phyloP scores from a whole-genome alignment of 2,888 invertebrate genomes.

The Chalcosyrphus nemorum region DNA sequence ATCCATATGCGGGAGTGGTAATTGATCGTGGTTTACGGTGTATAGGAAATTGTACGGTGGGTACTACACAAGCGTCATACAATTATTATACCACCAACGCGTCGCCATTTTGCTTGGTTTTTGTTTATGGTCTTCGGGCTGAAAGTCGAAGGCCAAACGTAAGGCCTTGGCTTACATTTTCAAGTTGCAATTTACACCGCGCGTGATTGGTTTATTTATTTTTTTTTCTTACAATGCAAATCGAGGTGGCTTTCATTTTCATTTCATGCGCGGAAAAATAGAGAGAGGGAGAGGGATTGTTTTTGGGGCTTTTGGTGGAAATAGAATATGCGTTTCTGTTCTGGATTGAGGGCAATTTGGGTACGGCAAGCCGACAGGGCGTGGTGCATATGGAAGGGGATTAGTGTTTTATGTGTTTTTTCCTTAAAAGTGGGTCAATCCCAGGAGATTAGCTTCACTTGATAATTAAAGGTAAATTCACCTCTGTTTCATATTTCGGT shows the following conservation, averaged over 20 bases:
- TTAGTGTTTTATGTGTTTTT: not conserved
- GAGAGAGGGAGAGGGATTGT: not conserved
- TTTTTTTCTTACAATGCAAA: constrained; percentile 54
- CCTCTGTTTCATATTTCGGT: no score
- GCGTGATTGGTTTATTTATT: constrained; percentile 25
- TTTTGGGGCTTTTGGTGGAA: not conserved
- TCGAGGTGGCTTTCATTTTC: constrained; percentile 58
- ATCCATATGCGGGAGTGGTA: constrained; percentile 57
- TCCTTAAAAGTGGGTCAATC: no score
- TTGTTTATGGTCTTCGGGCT: constrained; percentile 65
- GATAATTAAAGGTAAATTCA: no score
- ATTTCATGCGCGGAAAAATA: not conserved
- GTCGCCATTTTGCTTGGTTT: constrained; percentile 8
- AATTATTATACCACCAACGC: constrained; percentile 63
- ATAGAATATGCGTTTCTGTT: not conserved
- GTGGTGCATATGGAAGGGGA: not conserved
- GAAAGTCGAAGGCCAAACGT: constrained; percentile 63
- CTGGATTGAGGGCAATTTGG: not conserved
- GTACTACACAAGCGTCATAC: constrained; percentile 36
- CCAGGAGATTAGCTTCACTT: no score
- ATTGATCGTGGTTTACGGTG: constrained; percentile 14
- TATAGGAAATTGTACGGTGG: constrained; percentile 43
- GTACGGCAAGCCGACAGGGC: not conserved
- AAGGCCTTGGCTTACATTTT: constrained; percentile 72
- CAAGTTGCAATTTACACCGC: constrained; percentile 47